Evolutionary conservation across 2,888 invertebrate genomes (phyloP), one percentile per base, ranked within the genome.

Genomic region (Dermolepida albohirtum): DNA sequence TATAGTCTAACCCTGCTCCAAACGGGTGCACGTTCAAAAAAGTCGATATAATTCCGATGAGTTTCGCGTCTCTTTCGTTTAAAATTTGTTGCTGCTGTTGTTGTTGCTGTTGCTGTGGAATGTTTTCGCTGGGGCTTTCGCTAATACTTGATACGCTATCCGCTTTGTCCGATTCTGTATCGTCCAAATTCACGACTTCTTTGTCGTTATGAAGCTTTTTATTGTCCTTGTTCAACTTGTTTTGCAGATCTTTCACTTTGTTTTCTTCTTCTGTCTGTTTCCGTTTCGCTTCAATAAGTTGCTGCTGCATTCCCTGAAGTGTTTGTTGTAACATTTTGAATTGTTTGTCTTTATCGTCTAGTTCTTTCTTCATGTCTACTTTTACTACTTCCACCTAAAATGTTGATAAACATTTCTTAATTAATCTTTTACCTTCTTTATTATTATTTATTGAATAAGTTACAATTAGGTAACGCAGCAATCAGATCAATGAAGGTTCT

Each of bases 21-120:
- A 93, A 92, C 0, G 97, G 97, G 84, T 97, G 97, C 43, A 97
- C 93, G 84, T 95, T 90, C 63, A 97, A 87, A 84, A 96, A 97
- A 6, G 95, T 93, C 4, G 96, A 92, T 77, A 95, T 91, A 67
- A 97, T 86, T 68, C 94, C 93, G 74, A 95, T 90, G n/a, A 94
- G 86, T 80, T 90, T 90, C 0, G 93, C 94, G 80, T 91, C 90
- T 67, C 84, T 85, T 74, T 88, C 88, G 22, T 83, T 83, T 66
- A 86, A 79, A 22, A 70, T 64, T 17, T 71, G 70, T 12, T 52
- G 52, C 27, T 44, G 67, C 11, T 62, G 62, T 7, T 50, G 11
- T 34, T 34, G 34, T 10, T 34, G 34, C 6, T 34, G 34, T 16
- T 62, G 67, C 34, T 52, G 62, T 22, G 57, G 12, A 34, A 27